A percentile compares a stretch with the other conserved stretches of the same genome.
Conservation (phyloP, 2,797 vertebrate species). For the Myotis planiceps region DNA sequence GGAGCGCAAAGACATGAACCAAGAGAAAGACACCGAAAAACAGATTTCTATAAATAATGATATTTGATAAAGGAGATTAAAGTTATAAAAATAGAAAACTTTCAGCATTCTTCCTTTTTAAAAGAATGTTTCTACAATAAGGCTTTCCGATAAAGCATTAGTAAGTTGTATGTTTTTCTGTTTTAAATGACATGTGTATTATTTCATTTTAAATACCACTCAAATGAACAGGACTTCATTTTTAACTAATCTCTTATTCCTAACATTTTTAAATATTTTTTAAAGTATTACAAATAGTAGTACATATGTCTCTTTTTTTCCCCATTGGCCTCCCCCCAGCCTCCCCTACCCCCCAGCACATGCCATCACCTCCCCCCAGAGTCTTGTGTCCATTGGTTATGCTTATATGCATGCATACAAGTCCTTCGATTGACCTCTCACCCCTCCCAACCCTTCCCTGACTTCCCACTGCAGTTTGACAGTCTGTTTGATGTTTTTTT, state of each 20-base stretch:
- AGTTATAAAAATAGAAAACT: background rate
- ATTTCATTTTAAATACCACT: constrained; percentile 35
- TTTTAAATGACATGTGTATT: background rate
- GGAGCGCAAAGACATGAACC: background rate
- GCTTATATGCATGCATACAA: too few relatives aligned
- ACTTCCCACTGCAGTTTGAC: too few relatives aligned
- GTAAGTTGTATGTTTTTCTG: background rate
- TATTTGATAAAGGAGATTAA: background rate
- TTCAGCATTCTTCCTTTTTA: background rate
- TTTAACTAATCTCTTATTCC: background rate
- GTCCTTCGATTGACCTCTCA: too few relatives aligned
- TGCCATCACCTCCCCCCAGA: too few relatives aligned
- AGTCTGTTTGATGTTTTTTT: too few relatives aligned
- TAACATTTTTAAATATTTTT: background rate
- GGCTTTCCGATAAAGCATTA: background rate
- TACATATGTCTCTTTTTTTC: too few relatives aligned
- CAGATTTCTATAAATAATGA: background rate
- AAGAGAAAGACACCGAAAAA: background rate
- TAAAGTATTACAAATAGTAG: too few relatives aligned
- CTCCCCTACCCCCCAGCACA: too few relatives aligned
- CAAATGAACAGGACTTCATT: background rate
- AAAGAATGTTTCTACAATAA: background rate
- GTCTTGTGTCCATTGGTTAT: too few relatives aligned
- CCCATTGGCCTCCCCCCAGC: too few relatives aligned
- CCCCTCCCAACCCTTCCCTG: too few relatives aligned